phyloP scores from a whole-genome alignment of 2,113 vertebrate genomes.

The Calidris pygmaea region DNA sequence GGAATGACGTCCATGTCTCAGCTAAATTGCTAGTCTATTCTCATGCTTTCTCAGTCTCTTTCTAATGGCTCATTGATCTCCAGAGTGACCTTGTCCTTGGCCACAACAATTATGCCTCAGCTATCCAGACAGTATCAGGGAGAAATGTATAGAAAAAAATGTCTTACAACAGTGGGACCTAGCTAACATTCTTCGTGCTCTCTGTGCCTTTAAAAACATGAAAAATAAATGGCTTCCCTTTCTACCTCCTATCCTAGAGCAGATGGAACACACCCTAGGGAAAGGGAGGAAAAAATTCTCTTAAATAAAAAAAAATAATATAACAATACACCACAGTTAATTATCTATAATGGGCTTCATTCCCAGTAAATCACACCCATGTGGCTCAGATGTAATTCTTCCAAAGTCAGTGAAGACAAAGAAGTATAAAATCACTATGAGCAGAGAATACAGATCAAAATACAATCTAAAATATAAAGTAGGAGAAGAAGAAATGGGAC shows the following conservation, averaged over 20 bases:
- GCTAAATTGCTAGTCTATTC: neutral
- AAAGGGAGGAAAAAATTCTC: neutral
- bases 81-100: neutral
- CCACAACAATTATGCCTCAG: neutral
- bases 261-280: constrained; percentile 8
- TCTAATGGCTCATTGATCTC: neutral
- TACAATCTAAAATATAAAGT: neutral
- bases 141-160: neutral
- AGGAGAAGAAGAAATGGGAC: neutral
- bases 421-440: neutral
- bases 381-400: neutral
- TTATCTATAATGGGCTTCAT: neutral
- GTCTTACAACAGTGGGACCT: neutral
- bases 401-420: neutral
- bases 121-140: neutral
- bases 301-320: neutral
- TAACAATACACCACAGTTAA: constrained; percentile 10
- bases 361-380: neutral
- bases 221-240: constrained; percentile 19
- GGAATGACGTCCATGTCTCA: neutral
- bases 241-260: neutral
- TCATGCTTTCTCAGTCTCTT: neutral
- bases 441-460: neutral
- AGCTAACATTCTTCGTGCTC: neutral
- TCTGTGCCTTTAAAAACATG: constrained; percentile 18